phyloP scores from a whole-genome alignment of 2,797 vertebrate genomes.

The Myotis pilosus region DNA sequence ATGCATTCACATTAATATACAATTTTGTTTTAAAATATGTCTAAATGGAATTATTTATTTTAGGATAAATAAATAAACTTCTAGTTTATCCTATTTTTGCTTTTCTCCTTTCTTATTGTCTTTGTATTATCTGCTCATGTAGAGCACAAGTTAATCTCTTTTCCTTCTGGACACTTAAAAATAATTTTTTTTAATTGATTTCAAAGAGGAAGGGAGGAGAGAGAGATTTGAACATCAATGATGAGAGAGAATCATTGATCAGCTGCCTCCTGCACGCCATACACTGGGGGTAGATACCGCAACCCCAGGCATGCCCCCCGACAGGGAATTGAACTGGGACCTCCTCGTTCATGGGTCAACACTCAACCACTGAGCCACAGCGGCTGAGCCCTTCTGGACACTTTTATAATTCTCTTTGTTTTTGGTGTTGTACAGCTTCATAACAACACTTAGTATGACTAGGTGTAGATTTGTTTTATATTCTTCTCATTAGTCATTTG shows the following conservation, averaged over 20 bases:
- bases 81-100: neutral
- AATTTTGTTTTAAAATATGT: neutral
- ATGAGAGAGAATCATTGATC: too few species aligned
- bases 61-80: too few species aligned
- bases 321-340: too few species aligned
- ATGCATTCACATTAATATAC: neutral
- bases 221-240: too few species aligned
- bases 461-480: neutral
- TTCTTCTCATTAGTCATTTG: neutral
- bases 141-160: neutral
- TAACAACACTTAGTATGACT: neutral
- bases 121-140: neutral
- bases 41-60: neutral
- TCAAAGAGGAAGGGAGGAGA: too few species aligned
- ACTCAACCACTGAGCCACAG: too few species aligned
- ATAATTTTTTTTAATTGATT: too few species aligned
- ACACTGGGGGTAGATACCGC: too few species aligned
- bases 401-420: neutral
- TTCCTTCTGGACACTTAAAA: neutral
- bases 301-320: too few species aligned
- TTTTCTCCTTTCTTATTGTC: neutral
- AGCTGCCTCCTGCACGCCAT: too few species aligned
- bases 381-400: too few species aligned
- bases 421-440: neutral
- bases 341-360: too few species aligned